Evolutionary conservation across 2,797 vertebrate genomes (phyloP).

Genomic region (Sparus aurata): DNA sequence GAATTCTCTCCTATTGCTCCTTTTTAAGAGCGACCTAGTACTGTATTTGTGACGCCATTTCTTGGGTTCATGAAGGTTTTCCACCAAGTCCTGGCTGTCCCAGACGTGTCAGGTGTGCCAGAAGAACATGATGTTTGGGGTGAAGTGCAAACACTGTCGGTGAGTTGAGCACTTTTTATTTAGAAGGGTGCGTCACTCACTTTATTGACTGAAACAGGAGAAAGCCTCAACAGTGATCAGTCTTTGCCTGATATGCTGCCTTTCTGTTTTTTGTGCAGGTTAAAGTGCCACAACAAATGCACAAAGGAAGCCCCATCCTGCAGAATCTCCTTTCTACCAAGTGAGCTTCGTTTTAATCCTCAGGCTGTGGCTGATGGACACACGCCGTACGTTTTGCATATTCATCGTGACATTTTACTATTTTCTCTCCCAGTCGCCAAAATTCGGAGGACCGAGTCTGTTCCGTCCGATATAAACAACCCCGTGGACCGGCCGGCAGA

Average conservation of each 20-base stretch:
- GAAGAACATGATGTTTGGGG: conserved; percentile 99
- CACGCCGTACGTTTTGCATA: not conserved
- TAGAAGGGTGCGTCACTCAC: not conserved
- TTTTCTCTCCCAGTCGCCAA: conserved; percentile 87
- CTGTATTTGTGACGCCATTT: not conserved
- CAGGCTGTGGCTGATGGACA: not conserved
- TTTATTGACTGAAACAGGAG: not conserved
- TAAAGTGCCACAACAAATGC: conserved; percentile 99
- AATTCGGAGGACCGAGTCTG: conserved; percentile 97
- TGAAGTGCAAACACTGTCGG: conserved; percentile 98
- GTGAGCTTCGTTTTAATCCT: conserved; percentile 81
- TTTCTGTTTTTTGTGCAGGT: conserved; percentile 84
- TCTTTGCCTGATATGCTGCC: not conserved
- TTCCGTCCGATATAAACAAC: conserved; percentile 98
- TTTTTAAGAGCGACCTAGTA: not conserved
- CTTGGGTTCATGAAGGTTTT: conserved; percentile 88
- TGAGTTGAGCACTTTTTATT: conserved; percentile 48
- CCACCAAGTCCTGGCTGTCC: conserved; percentile 98
- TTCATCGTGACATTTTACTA: conserved; percentile 23
- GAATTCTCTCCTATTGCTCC: no score
- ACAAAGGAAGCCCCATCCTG: conserved; percentile 97
- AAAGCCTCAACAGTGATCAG: not conserved
- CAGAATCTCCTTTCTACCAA: conserved; percentile 95
- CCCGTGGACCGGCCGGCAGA: conserved; percentile 93
- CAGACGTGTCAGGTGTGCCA: conserved; percentile 99